Base-by-base conservation (phyloP, 2,797 vertebrate genomes). In the Bryconaethiops microstoma region DNA sequence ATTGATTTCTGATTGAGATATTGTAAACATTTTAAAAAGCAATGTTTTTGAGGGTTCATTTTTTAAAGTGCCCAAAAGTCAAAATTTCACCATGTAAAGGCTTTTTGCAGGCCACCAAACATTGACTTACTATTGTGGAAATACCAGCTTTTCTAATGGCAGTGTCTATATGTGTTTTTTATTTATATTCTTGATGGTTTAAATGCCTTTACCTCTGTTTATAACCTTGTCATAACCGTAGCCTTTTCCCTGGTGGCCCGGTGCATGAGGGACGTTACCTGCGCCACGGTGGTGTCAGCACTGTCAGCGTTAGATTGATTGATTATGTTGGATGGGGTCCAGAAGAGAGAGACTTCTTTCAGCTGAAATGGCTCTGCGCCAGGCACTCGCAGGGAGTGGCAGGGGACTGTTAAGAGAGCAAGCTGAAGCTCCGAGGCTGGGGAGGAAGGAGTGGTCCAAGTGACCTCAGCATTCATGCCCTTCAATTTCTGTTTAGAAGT, bases 301-400 rank as follows among this genome's bases (percentile, higher is more conserved):
- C 69, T 87, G 88, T 90, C 88, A 89, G 78, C 54, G 81, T 74
- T 77, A 1, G 77, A 88, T 90, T 88, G 86, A 92, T 92, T 90
- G 89, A 91, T 92, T 89, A 89, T 89, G 85, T 89, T 85, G 83
- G 89, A 87, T 82, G 88, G 84, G 78, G 81, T 86, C 83, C 78
- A 83, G 80, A 84, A 88, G 81, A 76, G 54, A 76, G 67, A 76
- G 48, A 39, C 63, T 65, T 64, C 23, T 45, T 79, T 35, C 64
- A 78, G 69, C 71, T 78, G 40, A 78, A 83, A 80, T 60, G 60
- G 65, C 55, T 78, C 64, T 63, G 81, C 60, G 63, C 62, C 55
- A 75, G 79, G 13, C 19, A 57, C 64, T 68, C 54, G 40, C 19
- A 50, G 55, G 42, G 45, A 69, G 71, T 57, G 71, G 71, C 29